Evolutionary conservation across 1,140 invertebrate species (phyloP).

Genomic region (Sarcophaga bullata): DNA sequence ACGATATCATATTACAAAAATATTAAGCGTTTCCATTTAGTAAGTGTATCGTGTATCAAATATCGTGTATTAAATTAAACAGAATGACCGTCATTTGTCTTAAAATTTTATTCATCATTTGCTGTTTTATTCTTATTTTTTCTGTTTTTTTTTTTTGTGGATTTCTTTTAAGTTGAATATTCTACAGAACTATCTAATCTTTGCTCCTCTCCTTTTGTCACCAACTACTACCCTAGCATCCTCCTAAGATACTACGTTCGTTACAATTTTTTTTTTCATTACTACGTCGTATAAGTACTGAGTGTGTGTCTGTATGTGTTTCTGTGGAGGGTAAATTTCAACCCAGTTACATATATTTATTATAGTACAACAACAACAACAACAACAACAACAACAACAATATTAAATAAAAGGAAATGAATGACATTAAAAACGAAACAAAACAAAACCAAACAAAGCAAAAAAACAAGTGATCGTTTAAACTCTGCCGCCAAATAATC

Average conservation of each 20-base stretch:
- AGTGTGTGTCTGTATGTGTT: neutral
- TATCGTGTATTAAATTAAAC: constrained; percentile 5
- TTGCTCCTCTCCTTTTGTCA: neutral
- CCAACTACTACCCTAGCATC: neutral
- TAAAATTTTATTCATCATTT: neutral
- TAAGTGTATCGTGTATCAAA: neutral
- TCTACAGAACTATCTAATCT: neutral
- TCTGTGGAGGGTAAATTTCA: constrained; percentile 21
- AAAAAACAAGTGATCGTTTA: neutral
- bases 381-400: neutral
- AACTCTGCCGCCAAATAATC: neutral
- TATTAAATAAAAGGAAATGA: constrained; percentile 20
- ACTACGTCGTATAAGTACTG: neutral
- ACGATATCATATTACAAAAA: too few species aligned
- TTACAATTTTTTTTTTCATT: too few species aligned
- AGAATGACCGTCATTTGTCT: constrained; percentile 23
- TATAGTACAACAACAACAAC: neutral
- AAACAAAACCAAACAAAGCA: neutral
- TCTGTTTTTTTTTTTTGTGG: neutral
- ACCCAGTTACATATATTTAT: constrained; percentile 20
- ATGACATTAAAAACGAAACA: neutral
- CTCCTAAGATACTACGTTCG: too few species aligned
- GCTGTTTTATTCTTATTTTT: too few species aligned
- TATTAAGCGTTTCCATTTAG: neutral
- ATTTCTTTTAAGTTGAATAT: neutral